Percentiles rank a stretch among this genome's conserved stretches.
These are phyloP conservation scores for Perccottus glenii DNA, from an alignment of 2,113 vertebrate genomes.

Conservation along the genomic window DNA sequence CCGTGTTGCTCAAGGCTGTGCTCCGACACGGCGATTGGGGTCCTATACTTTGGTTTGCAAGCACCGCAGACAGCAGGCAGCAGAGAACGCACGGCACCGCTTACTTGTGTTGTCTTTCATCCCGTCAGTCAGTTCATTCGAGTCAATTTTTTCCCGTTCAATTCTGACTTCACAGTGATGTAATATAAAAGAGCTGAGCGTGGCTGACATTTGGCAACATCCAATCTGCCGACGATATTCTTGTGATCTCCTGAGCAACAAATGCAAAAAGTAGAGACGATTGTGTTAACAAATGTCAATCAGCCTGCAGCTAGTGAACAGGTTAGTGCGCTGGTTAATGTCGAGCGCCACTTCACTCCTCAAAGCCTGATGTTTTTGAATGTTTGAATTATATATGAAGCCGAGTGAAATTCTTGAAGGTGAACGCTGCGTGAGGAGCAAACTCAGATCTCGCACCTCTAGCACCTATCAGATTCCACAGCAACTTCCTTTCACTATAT, in stretches of 20 bases:
- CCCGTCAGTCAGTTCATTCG: constrained; percentile 32
- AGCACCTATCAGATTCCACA: constrained; percentile 34
- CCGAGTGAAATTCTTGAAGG: constrained; percentile 25
- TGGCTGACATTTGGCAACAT: constrained; percentile 55
- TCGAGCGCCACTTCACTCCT: constrained; percentile 14
- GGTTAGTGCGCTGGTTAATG: constrained; percentile 26
- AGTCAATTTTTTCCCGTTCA: constrained; percentile 33
- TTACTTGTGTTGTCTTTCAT: constrained; percentile 45
- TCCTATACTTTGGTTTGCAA: constrained; percentile 14
- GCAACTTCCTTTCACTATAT: constrained; percentile 5
- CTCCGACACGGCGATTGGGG: not conserved
- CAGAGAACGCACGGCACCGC: constrained; percentile 4
- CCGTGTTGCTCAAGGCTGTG: not conserved
- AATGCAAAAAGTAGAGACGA: constrained; percentile 22
- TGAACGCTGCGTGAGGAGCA: constrained; percentile 12
- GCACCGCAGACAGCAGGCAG: constrained; percentile 12
- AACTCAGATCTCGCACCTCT: constrained; percentile 23
- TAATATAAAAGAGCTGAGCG: constrained; percentile 21
- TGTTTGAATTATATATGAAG: constrained; percentile 48
- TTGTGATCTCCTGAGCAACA: constrained; percentile 54
- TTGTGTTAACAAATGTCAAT: constrained; percentile 20
- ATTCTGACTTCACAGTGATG: constrained; percentile 35
- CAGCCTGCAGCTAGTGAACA: constrained; percentile 48
- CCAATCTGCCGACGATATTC: constrained; percentile 43
- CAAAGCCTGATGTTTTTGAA: constrained; percentile 36